Base-by-base conservation (phyloP, 2,888 invertebrate species). In the Campoplex capitator region DNA sequence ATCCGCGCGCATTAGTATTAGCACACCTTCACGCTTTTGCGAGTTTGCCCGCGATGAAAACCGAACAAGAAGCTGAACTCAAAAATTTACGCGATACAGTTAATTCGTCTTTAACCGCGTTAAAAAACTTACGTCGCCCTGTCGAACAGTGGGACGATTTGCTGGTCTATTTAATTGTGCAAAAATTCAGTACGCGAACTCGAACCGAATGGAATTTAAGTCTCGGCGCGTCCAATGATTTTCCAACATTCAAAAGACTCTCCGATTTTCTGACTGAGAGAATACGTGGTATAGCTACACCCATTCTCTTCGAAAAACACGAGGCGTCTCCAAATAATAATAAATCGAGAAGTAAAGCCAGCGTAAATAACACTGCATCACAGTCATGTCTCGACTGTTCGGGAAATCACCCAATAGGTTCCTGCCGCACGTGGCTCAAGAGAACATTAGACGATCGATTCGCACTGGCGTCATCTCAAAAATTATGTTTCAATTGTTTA, bases 401-500 rank as follows among this genome's bases (percentile, higher is more conserved):
- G 18, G 73, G 23, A 51, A 38, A 28, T 28, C 81, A 81, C 7
- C 8, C 16, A 38, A 73, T 81, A 2, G 65, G 6, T 4, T 81
- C 42, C 16, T 81, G 7, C 28, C 51, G 23, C n/a, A 67, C 58
- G 28, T 79, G 70, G 79, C 67, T 11, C 16, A 79, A 56, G 16
- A 58, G 38, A 68, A n/a, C 68, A 7, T n/a, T 68, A n/a, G 68
- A 68, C 4, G 79, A 70, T 2, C 56, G 79, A 13, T 54, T 42
- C 56, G 28, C 68, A 7, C 38, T 13, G 62, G 18, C 9, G 16
- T 58, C 18, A n/a, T n/a, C n/a, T n/a, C n/a, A n/a, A n/a, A n/a
- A n/a, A n/a, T n/a, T n/a, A n/a, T 87, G 88, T 56, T 58, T 74
- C n/a, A 88, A 88, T 68, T 89, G 85, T 56, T 73, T 88, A 8